Percentiles rank a stretch among this genome's conserved stretches.
Conservation (phyloP, 2,888 invertebrate species). For the Orchestes rusci region DNA sequence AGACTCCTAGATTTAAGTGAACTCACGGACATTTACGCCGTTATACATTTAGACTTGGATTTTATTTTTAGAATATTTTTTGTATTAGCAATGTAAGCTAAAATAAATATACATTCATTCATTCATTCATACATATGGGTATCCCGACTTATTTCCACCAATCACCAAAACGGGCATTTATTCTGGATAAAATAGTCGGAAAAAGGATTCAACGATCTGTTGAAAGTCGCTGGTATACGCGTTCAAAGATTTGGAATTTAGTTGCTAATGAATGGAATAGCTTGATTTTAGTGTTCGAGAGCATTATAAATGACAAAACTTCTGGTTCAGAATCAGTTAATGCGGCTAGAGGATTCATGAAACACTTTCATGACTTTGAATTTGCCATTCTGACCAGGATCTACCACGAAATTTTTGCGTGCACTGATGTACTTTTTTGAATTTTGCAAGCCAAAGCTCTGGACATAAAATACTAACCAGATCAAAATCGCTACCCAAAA, state of each 20-base stretch:
- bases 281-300: not conserved
- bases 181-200: conserved; percentile 10
- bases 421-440: no score
- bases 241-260: conserved; percentile 2
- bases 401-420: no score
- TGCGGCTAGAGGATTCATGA: conserved; percentile 3
- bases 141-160: conserved; percentile 6
- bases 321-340: not conserved
- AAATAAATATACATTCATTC: no score
- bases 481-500: conserved; percentile 5
- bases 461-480: conserved; percentile 2
- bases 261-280: conserved; percentile 7
- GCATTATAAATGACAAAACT: conserved; percentile 8
- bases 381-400: no score
- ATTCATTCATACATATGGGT: no score
- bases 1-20: no score
- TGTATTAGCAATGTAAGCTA: no score
- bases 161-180: conserved; percentile 18
- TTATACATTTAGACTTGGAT: no score
- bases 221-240: conserved; percentile 4
- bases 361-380: conserved; percentile 6
- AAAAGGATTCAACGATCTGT: not conserved
- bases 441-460: conserved; percentile 1
- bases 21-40: no score
- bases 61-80: no score